A percentile compares a stretch with the other conserved stretches of the same genome.
These are phyloP conservation scores for Drosophila parabipectinata DNA, from an alignment of 1,140 invertebrate genomes.

Conservation along the genomic window DNA sequence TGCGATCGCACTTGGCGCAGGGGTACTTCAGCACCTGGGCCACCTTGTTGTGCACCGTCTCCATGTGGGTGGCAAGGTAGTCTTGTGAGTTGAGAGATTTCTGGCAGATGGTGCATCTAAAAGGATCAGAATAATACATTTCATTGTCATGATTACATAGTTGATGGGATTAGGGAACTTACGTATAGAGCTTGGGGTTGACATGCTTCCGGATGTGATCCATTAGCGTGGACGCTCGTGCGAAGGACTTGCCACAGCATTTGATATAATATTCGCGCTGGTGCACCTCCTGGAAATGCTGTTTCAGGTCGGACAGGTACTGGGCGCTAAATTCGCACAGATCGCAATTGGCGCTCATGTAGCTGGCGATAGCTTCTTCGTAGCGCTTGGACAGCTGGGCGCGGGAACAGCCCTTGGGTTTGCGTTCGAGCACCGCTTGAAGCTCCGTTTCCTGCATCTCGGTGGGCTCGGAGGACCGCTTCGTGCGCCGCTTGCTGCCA, in stretches of 20 bases:
- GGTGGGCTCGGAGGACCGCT: constrained; percentile 4
- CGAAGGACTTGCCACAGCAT: constrained; percentile 73
- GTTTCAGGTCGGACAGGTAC: constrained; percentile 64
- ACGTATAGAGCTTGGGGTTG: constrained; percentile 79
- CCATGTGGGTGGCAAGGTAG: constrained; percentile 73
- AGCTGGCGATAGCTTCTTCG: constrained; percentile 70
- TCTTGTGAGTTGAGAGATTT: constrained; percentile 72
- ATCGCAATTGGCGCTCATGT: constrained; percentile 75
- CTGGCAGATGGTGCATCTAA: constrained; percentile 72
- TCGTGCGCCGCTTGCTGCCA: constrained; percentile 28
- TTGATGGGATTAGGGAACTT: constrained; percentile 2
- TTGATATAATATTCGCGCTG: constrained; percentile 72
- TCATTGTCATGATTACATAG: too few species aligned
- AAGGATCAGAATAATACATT: too few species aligned
- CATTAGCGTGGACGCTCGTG: constrained; percentile 66
- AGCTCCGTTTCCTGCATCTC: constrained; percentile 48
- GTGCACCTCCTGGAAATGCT: constrained; percentile 66
- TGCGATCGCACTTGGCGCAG: constrained; percentile 72
- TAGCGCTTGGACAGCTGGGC: constrained; percentile 64
- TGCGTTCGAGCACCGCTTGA: constrained; percentile 58
- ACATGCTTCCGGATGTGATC: constrained; percentile 77
- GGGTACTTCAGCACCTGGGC: constrained; percentile 58
- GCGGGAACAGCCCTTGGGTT: constrained; percentile 69
- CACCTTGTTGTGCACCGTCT: constrained; percentile 72
- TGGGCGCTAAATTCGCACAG: constrained; percentile 62